A percentile compares a stretch with the other conserved stretches of the same genome.
Conservation (phyloP, 2,113 vertebrate genomes). For the Pseudorhombus dupliciocellatus region DNA sequence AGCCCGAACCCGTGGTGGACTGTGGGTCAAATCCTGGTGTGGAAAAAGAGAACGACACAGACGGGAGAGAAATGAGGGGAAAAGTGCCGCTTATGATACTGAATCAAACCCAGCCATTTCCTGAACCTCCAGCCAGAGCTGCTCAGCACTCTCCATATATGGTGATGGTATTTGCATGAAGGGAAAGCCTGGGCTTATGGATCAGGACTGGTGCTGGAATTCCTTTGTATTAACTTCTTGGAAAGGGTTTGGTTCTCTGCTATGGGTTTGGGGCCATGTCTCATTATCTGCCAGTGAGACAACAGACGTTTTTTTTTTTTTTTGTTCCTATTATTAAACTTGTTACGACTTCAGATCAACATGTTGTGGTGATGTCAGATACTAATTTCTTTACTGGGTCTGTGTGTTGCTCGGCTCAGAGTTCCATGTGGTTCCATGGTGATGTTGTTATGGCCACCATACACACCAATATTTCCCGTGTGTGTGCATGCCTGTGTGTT, state of each 20-base stretch:
- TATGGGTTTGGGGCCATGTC: constrained; percentile 22
- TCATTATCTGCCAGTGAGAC: constrained; percentile 3
- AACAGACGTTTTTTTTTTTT: not conserved
- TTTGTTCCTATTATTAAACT: not conserved
- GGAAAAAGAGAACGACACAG: constrained; percentile 55
- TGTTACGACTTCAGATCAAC: not conserved
- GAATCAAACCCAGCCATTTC: constrained; percentile 86
- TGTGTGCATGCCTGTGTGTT: not conserved
- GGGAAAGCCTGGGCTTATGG: constrained; percentile 77
- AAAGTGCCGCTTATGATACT: constrained; percentile 79
- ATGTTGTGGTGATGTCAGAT: constrained; percentile 10
- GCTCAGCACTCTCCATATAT: constrained; percentile 82
- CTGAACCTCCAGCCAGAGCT: constrained; percentile 73
- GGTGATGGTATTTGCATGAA: constrained; percentile 86
- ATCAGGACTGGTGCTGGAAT: constrained; percentile 74
- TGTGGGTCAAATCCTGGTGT: constrained; percentile 55
- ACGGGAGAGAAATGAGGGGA: constrained; percentile 62
- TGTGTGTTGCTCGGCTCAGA: constrained; percentile 34
- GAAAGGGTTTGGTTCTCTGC: constrained; percentile 48
- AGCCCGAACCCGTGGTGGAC: constrained; percentile 42
- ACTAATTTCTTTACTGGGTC: constrained; percentile 7
- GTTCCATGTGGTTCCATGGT: constrained; percentile 53
- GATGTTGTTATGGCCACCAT: constrained; percentile 67
- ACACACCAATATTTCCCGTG: constrained; percentile 21
- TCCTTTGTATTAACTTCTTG: constrained; percentile 70